Base-by-base conservation (phyloP, 2,113 vertebrate genomes). In the Porphyrio hochstetteri region DNA sequence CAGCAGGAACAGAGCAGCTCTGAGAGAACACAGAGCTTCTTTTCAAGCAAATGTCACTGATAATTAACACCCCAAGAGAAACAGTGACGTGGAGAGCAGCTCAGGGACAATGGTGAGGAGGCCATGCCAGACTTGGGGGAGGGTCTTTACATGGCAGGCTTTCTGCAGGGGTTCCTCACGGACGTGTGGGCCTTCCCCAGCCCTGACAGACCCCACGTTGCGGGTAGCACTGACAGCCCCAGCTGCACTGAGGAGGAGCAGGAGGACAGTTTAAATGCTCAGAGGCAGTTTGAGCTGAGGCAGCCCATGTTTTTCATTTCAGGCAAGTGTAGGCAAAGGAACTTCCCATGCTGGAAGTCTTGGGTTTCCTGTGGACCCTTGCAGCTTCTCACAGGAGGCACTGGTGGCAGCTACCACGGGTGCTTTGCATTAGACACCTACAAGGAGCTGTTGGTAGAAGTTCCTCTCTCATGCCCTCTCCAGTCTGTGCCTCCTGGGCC, bases 81-180 rank as follows among this genome's bases (percentile, higher is more conserved):
- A 82, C 12, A 28, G 11, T 0, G 1, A 20, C 0, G 0, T 4
- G 36, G 67, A 83, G 53, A 65, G 86, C 61, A n/a, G 48, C 7
- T 2, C 2, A 16, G 56, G 52, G 76, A 75, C 70, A 72, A 19
- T 25, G 78, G 60, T 0, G 8, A 52, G 55, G 56, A 40, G 36
- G 29, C 61, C 21, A 12, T 29, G 36, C 20, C 83, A 88, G 75
- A 27, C 0, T 2, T 65, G 56, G 92, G 64, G 74, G 60, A 92
- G 55, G 75, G 60, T 33, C 72, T 57, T 85, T 36, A n/a, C 25
- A 1, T 14, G 56, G 71, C 72, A 90, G 31, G 29, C 48, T 83
- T 70, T 72, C 87, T 23, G 48, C 63, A 95, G 93, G 59, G 64
- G n/a, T 25, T 86, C 84, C 91, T 82, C 60, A 19, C 19, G 80